Evolutionary conservation across 2,113 vertebrate genomes (phyloP).

Genomic region (Nycticebus coucang): DNA sequence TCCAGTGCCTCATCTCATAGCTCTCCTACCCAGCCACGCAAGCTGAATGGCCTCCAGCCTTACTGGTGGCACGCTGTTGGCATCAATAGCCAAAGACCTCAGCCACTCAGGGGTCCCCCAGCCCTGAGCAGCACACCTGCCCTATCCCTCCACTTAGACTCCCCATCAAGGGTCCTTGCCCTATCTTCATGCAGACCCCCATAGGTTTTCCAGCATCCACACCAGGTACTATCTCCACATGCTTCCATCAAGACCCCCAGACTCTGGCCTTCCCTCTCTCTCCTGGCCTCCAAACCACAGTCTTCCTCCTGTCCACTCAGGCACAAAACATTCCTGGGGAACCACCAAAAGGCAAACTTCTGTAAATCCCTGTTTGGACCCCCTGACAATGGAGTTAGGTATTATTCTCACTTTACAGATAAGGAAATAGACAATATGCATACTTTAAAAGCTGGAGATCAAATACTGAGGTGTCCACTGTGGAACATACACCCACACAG

Average conservation of each 20-base stretch:
- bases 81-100: background rate
- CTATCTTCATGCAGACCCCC: background rate
- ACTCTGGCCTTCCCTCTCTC: background rate
- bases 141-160: background rate
- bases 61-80: background rate
- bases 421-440: background rate
- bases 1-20: background rate
- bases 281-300: background rate
- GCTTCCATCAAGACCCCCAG: background rate
- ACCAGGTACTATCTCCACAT: background rate
- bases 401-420: background rate
- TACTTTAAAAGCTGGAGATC: background rate
- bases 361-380: background rate
- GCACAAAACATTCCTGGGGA: background rate
- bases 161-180: background rate
- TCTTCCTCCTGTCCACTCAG: background rate
- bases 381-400: background rate
- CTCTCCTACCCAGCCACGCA: fast-evolving
- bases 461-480: background rate
- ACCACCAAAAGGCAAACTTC: background rate
- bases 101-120: background rate
- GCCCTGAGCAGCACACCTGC: background rate
- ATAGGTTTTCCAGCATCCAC: background rate
- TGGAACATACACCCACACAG: background rate
- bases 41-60: background rate